Evolutionary conservation across 1,140 invertebrate species (phyloP).

Genomic region (Scaptomyza pallida): DNA sequence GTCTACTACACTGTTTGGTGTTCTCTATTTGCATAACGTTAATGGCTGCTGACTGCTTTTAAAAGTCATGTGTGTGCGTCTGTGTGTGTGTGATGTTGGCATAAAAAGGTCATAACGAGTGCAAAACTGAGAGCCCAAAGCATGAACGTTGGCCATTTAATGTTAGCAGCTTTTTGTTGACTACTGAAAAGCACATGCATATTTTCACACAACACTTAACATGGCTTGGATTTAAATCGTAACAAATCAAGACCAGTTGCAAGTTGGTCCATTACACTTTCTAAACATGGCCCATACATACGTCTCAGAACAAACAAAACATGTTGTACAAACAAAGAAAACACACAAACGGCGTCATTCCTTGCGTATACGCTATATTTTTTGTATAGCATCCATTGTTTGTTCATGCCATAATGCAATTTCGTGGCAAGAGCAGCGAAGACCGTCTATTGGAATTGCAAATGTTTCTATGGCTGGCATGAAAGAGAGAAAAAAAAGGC

Average conservation of each 20-base stretch:
- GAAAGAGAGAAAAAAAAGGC: conserved; percentile 37
- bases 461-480: conserved; percentile 51
- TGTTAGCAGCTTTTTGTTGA: conserved; percentile 17
- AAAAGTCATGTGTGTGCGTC: conserved; percentile 64
- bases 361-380: conserved; percentile 13
- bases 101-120: conserved; percentile 43
- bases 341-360: background rate
- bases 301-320: no score
- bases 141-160: conserved; percentile 53
- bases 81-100: conserved; percentile 17
- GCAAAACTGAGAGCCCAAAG: conserved; percentile 55
- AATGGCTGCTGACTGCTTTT: conserved; percentile 61
- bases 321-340: background rate
- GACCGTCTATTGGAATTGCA: conserved; percentile 31
- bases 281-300: no score
- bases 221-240: background rate
- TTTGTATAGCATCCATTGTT: conserved; percentile 37
- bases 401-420: conserved; percentile 55
- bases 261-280: background rate
- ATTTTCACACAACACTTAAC: background rate
- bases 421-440: conserved; percentile 34
- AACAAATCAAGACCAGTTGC: background rate
- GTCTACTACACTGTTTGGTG: conserved; percentile 13
- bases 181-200: background rate
- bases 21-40: conserved; percentile 68